Base-by-base conservation (phyloP, 2,888 invertebrate genomes). In the Drosophila falleni region DNA sequence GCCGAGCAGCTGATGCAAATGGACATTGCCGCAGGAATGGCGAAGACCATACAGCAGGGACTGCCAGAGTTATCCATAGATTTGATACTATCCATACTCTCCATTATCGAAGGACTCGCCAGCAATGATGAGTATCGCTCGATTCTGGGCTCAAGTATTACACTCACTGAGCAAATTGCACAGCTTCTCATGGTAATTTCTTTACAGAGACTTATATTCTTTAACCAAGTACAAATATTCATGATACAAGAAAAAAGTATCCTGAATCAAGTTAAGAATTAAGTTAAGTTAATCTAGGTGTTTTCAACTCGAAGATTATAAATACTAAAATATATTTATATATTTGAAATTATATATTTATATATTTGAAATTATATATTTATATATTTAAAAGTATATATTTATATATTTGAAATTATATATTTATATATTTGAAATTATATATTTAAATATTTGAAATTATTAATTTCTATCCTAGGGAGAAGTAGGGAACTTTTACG, bases 21-120 rank as follows among this genome's bases (percentile, higher is more conserved):
- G 16, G 64, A 89, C 4, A 69, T 89, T 6, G 13, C 78, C 3
- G 26, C 6, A 0, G 55, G 73, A 1, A 4, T 90, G 9, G 74
- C 81, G 1, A 16, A 35, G 0, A 75, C 83, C n/a, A 53, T 91
- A n/a, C 39, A 72, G 6, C 83, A 89, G 62, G 80, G 81, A 0
- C 53, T 78, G 33, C 62, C 80, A 0, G 66, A 77, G 2, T 66
- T 86, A 6, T 90, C 91, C 3, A 83, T 86, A 16, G 91, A 91
- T 60, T 60, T 90, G 1, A 54, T 91, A 10, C 56, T 91, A 1
- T 71, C 85, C 0, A 41, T 91, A 6, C 72, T 91, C 1, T 67
- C 71, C 11, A 79, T 89, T 2, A 74, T 91, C 16, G 91, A 91
- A 62, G 81, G 68, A n/a, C 54, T 91, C 53, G 85, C 89, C 0